phyloP scores from a whole-genome alignment of 2,113 vertebrate species.

The Himantopus leucocephalus region DNA sequence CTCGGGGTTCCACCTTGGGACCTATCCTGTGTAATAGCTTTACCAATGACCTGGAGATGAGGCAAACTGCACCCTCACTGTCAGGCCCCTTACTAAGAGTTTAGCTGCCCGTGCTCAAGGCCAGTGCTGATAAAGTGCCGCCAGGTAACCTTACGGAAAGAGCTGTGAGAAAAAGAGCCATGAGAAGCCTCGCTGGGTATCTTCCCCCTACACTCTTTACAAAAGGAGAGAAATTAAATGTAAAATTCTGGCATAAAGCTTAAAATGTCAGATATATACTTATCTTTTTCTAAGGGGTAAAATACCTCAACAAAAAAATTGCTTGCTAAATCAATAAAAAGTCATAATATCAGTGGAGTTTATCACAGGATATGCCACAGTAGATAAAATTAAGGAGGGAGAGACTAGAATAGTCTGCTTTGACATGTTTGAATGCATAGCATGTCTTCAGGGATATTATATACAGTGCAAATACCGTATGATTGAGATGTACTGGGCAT shows the following conservation, averaged over 20 bases:
- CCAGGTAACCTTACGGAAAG: background rate
- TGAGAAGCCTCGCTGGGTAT: background rate
- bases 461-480: background rate
- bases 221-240: background rate
- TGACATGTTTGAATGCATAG: background rate
- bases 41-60: background rate
- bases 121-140: background rate
- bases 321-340: background rate
- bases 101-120: background rate
- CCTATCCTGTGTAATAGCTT: background rate
- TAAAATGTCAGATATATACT: background rate
- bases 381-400: background rate
- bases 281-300: background rate
- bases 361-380: background rate
- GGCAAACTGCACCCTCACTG: background rate
- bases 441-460: background rate
- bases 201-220: background rate
- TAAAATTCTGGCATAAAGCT: background rate
- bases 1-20: background rate
- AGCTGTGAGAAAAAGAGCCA: background rate
- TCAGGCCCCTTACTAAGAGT: background rate
- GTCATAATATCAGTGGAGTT: background rate
- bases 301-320: background rate
- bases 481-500: background rate
- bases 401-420: background rate